Base-by-base conservation (phyloP, 2,113 vertebrate genomes). In the Perca fluviatilis region DNA sequence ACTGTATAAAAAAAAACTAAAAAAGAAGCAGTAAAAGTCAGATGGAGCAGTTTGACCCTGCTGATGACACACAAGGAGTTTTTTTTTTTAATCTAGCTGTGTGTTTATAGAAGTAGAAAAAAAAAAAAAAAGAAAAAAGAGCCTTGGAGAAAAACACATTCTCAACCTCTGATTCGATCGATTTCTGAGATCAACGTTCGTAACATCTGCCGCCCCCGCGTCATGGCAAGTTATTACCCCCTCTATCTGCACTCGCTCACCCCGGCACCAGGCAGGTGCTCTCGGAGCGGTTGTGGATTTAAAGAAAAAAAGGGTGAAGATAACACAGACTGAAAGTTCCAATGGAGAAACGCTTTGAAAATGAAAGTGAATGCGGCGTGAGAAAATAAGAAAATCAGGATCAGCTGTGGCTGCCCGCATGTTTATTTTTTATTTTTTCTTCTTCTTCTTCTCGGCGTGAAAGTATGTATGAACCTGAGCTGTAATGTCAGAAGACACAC, bases 161-260 rank as follows among this genome's bases (percentile, higher is more conserved):
- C 74, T 74, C 68, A 78, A 47, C 69, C 82, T 79, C 75, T 54
- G 80, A 73, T 70, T 50, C 23, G 1, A 85, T 88, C 11, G 57
- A 90, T 89, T 68, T 57, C 65, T 62, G 21, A 83, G 81, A 79
- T 77, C 82, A 79, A 54, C 58, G 49, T 77, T 86, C 11, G 3
- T 74, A 74, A 76, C 75, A 56, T 66, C 33, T 25, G 78, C 77
- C 49, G 16, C 76, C 84, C 81, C 84, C 81, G 72, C 80, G 23
- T 74, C 54, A 77, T 85, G 74, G 47, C 66, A 33, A 65, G 58
- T 64, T 80, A 61, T 79, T 77, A 84, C 60, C 40, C 68, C 68
- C 23, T 0, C 43, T 68, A 72, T 27, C 50, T 79, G 83, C 62
- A 63, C 72, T 58, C 2, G 21, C 61, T 75, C 74, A 70, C 3